Evolutionary conservation across 2,888 invertebrate species (phyloP).

Genomic region (Adineta ricciae): DNA sequence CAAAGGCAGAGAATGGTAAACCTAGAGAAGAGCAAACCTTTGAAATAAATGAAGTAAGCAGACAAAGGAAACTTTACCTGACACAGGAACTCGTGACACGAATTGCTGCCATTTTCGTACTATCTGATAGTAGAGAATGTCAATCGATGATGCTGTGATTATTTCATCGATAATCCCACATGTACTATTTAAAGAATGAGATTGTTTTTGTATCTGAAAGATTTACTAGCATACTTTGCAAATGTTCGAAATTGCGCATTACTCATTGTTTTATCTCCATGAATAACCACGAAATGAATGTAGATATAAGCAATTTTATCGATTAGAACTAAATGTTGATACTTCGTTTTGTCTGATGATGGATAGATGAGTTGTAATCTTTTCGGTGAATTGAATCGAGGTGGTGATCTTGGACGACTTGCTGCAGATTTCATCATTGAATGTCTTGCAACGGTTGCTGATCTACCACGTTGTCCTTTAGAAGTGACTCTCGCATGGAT

Average conservation of each 20-base stretch:
- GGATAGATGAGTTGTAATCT: not conserved
- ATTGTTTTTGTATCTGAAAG: not conserved
- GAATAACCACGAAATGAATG: not conserved
- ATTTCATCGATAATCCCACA: slow-evolving; percentile 7
- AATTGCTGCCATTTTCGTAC: slow-evolving; percentile 22
- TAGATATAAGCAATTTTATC: slow-evolving; percentile 20
- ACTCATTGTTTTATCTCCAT: not conserved
- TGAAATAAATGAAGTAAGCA: no score
- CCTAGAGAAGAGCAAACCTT: not conserved
- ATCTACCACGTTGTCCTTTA: not conserved
- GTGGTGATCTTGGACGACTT: not conserved
- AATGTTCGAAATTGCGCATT: not conserved
- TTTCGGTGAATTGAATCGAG: not conserved
- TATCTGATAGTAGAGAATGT: slow-evolving; percentile 11
- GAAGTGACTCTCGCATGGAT: not conserved
- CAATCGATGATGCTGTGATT: not conserved
- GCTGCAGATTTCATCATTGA: not conserved
- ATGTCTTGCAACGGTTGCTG: not conserved
- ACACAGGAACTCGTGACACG: not conserved
- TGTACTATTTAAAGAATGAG: not conserved
- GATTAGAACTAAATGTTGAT: not conserved
- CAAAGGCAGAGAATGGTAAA: not conserved
- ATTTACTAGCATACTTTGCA: not conserved
- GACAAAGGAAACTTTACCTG: no score
- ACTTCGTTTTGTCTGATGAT: not conserved